Evolutionary conservation across 2,113 vertebrate genomes (phyloP), one percentile per base, ranked within the genome.

Genomic region (Sinocyclocheilus anophthalmus): DNA sequence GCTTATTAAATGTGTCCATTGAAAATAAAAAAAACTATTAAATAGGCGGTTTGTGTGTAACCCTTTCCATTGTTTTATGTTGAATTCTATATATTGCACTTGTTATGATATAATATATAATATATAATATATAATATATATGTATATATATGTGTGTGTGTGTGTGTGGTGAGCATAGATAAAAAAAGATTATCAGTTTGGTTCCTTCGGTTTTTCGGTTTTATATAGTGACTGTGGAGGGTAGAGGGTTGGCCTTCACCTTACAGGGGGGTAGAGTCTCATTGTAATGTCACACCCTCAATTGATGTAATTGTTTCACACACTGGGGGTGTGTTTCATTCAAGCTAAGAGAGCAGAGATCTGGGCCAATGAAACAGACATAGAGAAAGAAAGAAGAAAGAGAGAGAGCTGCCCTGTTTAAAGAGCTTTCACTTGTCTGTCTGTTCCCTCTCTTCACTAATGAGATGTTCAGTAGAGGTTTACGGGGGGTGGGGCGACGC

Each of bases 391-490:
- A 8, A 81, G 24, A 81, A 42, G 12, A 69, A 42, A 53, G 30
- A 72, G n/a, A 83, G 90, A 63, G n/a, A 79, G 67, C 37, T 70
- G 22, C 39, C 24, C n/a, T 73, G 50, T 87, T 89, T 73, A 84
- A 53, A 86, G 59, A 63, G 76, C 86, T 89, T 88, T 50, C 82
- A 57, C n/a, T 67, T 67, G 37, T 84, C 67, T 86, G 50, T 88
- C 88, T 78, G 86, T 86, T 90, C 84, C 83, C 37, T 81, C 75
- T 65, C 22, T 83, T 48, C 24, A 42, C 85, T 91, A 91, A 93
- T 91, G 88, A 91, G 87, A 69, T 83, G 13, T 84, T 90, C 81
- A 82, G 65, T 86, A 88, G 76, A n/a, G n/a, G n/a, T n/a, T n/a
- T n/a, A n/a, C n/a, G n/a, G n/a, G n/a, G n/a, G n/a, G n/a, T n/a